Percentiles rank a stretch among this genome's conserved stretches.
Evolutionary conservation across 2,113 vertebrate genomes (phyloP).

Genomic region (Dendropsophus ebraccatus): DNA sequence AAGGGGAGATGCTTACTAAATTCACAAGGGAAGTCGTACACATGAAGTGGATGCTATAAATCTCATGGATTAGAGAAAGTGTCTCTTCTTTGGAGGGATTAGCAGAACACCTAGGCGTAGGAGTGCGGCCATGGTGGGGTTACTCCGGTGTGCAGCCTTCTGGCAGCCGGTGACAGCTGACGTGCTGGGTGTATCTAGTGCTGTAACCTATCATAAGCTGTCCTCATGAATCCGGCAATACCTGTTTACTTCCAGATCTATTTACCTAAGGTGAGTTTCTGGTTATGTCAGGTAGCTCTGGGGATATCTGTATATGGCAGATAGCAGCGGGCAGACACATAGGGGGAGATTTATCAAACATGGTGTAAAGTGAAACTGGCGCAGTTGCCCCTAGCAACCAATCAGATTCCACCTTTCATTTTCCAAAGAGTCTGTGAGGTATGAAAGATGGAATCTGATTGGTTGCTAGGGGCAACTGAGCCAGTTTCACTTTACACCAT

Average conservation of each 20-base stretch:
- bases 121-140: too few relatives aligned
- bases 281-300: background rate
- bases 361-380: too few relatives aligned
- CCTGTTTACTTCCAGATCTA: slow-evolving; percentile 19
- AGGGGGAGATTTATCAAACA: too few relatives aligned
- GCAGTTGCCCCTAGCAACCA: too few relatives aligned
- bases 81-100: background rate
- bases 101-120: background rate
- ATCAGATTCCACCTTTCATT: too few relatives aligned
- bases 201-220: background rate
- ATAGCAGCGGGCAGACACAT: background rate
- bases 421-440: too few relatives aligned
- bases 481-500: too few relatives aligned
- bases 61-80: background rate
- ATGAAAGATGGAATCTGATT: too few relatives aligned
- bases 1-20: too few relatives aligned
- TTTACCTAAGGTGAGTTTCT: slow-evolving; percentile 37
- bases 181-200: slow-evolving; percentile 6
- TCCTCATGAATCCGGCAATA: slow-evolving; percentile 30
- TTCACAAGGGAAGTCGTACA: background rate
- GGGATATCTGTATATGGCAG: background rate
- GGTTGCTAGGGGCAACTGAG: too few relatives aligned
- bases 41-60: background rate
- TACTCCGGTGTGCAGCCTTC: too few relatives aligned
- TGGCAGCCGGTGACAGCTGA: too few relatives aligned